Base-by-base conservation (phyloP, 1,140 invertebrate species). In the Heterodera carotae region DNA sequence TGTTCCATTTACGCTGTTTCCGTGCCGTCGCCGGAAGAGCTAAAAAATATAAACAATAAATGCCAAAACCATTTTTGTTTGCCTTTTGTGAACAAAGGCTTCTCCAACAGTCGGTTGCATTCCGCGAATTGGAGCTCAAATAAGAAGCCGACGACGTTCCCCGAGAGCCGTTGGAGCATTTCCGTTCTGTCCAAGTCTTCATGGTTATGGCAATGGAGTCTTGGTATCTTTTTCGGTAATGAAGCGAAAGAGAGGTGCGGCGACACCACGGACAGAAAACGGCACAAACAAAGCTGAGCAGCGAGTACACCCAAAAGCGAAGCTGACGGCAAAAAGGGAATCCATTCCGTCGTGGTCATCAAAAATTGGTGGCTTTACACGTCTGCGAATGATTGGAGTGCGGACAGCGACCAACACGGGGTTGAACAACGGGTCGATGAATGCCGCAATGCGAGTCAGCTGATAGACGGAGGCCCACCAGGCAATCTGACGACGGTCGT, bases 341-440 rank as follows among this genome's bases (percentile, higher is more conserved):
- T 33, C 12, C 15, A 22, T 56, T 18, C 12, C 34, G 33, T 29
- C 34, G 6, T 22, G 22, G 7, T n/a, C 34, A 48, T 25, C 43
- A 27, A 25, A 8, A 69, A n/a, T 60, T n/a, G n/a, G n/a, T n/a
- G n/a, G n/a, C n/a, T n/a, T 60, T 59, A 34, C 84, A 71, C 77
- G 78, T 76, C 86, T 56, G 4, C 86, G 75, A 2, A 86, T 78
- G 36, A 79, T 78, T 10, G 85, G 85, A 2, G 85, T 86, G 53
- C 85, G 74, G 22, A 87, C 74, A 4, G 86, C 77, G 0, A 86
- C 86, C 7, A 86, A 69, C 2, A 86, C 25, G 6, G 85, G 85
- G 78, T 86, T 86, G 15, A 86, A 75, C 22, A 86, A 73, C 7
- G 85, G 85, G 67, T 86, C 85, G n/a, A 83, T 77, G 69, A 86